Base-by-base conservation (phyloP, 2,113 vertebrate species). In the Neogobius melanostomus region DNA sequence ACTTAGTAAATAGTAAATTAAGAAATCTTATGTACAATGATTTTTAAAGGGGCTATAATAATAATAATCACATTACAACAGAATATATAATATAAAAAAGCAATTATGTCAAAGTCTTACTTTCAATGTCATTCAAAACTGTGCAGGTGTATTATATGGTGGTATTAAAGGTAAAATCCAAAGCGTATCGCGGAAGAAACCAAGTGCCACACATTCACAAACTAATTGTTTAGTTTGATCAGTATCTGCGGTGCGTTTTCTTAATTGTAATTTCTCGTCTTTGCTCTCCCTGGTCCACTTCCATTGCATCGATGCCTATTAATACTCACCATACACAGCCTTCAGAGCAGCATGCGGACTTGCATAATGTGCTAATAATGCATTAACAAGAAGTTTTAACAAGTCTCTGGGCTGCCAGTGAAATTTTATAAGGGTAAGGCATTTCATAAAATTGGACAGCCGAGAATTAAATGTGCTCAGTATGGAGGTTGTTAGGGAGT, bases 361-460 rank as follows among this genome's bases (percentile, higher is more conserved):
- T 62, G 61, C 63, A 70, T 81, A 66, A 80, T 76, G 66, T 63
- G 48, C 66, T 65, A 72, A 76, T 70, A 73, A 3, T n/a, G 49
- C 52, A 75, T 71, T 72, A 69, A 76, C 56, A 67, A 63, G 42
- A 28, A 28, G 63, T 73, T 60, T 76, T 76, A 77, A 73, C 46
- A 70, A 64, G 68, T 71, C 64, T 60, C 17, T 48, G 64, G 47
- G 70, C 71, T 67, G 36, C 52, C 52, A 64, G 14, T 70, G 47
- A 75, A 77, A 81, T 66, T 14, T 68, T 68, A 65, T 56, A 36
- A 72, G 60, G 60, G 11, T 69, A 51, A 62, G 68, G 64, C 48
- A 1, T 75, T 69, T 56, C 28, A 54, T 75, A 61, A 71, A 66
- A 61, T 50, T 56, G 64, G 59, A 74, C 68, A 74, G 48, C 48